Evolutionary conservation across 2,888 invertebrate genomes (phyloP).

Genomic region (Agrilus cyanescens): DNA sequence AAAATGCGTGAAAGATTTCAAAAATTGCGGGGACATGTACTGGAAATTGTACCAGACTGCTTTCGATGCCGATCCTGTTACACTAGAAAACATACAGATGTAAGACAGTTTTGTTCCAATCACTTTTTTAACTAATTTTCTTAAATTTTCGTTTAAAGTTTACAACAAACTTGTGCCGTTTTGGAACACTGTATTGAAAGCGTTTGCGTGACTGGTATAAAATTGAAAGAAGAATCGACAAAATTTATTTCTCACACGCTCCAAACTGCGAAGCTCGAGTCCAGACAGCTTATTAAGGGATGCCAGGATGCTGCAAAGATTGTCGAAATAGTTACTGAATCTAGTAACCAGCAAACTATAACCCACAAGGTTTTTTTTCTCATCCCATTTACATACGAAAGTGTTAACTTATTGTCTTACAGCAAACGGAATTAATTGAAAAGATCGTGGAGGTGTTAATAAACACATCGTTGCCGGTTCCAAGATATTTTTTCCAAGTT

Average conservation of each 20-base stretch:
- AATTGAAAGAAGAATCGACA: conserved; percentile 27
- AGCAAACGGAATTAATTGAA: conserved; percentile 45
- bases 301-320: conserved; percentile 35
- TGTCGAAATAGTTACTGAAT: conserved; percentile 29
- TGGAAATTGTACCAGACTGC: conserved; percentile 70
- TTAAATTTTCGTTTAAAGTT: conserved; percentile 35
- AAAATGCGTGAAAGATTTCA: conserved; percentile 62
- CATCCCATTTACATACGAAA: not conserved
- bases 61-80: conserved; percentile 74
- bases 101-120: conserved; percentile 28
- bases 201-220: conserved; percentile 43
- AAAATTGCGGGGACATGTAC: conserved; percentile 59
- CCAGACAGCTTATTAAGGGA: conserved; percentile 34
- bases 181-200: conserved; percentile 65
- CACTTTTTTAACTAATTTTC: not conserved
- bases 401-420: conserved; percentile 13
- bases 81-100: conserved; percentile 61
- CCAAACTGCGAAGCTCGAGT: conserved; percentile 35
- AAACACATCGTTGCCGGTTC: conserved; percentile 53
- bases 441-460: conserved; percentile 50
- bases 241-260: conserved; percentile 25
- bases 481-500: conserved; percentile 74
- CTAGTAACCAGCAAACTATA: conserved; percentile 30
- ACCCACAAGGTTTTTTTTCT: conserved; percentile 35
- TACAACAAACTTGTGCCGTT: conserved; percentile 69